A percentile compares a stretch with the other conserved stretches of the same genome.
phyloP scores from a whole-genome alignment of 2,113 vertebrate species.

The Egretta garzetta region DNA sequence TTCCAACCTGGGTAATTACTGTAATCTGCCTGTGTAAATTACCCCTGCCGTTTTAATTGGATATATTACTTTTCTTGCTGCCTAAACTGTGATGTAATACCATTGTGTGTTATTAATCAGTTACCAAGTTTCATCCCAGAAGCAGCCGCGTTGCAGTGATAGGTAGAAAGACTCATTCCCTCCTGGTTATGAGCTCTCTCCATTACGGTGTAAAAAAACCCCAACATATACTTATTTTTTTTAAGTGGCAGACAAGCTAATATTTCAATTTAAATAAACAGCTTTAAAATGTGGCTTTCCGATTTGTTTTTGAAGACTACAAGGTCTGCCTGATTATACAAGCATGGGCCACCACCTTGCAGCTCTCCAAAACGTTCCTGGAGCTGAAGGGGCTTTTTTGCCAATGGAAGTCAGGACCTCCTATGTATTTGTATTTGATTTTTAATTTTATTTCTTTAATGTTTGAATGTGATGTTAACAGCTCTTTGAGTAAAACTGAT shows the following conservation, averaged over 20 bases:
- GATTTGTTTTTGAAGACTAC: neutral
- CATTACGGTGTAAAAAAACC: neutral
- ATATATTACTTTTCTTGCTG: slow-evolving; percentile 67
- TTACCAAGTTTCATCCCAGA: slow-evolving; percentile 53
- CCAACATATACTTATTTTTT: neutral
- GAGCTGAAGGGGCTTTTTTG: neutral
- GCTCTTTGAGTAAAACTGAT: neutral
- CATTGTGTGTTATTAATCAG: slow-evolving; percentile 68
- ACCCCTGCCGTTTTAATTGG: slow-evolving; percentile 74
- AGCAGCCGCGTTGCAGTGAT: neutral
- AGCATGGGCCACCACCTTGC: neutral
- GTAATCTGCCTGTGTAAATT: slow-evolving; percentile 74
- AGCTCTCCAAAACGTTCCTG: neutral
- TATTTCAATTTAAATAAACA: neutral
- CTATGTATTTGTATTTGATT: neutral
- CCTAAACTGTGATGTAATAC: slow-evolving; percentile 66
- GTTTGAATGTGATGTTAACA: neutral
- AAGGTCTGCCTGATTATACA: neutral
- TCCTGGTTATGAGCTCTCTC: neutral
- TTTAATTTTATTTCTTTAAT: neutral
- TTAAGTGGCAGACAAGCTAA: neutral
- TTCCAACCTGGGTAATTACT: slow-evolving; percentile 72
- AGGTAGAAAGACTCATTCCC: slow-evolving; percentile 2
- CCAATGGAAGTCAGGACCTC: neutral
- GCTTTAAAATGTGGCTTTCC: neutral